These are phyloP conservation scores for Neoaliturus tenellus DNA, from an alignment of 2,888 invertebrate species.

Conservation along the genomic window DNA sequence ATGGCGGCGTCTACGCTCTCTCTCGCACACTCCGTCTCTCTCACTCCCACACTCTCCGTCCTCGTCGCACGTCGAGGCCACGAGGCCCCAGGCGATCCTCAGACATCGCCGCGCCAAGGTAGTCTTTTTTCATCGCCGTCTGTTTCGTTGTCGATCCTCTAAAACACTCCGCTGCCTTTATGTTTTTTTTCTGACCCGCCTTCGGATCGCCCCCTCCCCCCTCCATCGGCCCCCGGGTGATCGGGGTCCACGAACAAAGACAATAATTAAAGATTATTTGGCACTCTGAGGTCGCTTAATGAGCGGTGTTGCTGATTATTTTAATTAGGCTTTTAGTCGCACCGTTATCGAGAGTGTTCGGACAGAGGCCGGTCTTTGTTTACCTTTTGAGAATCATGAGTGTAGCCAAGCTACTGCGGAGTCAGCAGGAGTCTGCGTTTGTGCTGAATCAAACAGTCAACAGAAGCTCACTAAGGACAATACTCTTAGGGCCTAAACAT, in stretches of 20 bases:
- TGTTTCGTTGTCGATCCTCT: conserved; percentile 58
- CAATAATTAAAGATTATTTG: conserved; percentile 55
- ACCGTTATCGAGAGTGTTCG: not conserved
- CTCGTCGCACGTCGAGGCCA: conserved; percentile 53
- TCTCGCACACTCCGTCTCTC: conserved; percentile 56
- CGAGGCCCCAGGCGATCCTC: conserved; percentile 48
- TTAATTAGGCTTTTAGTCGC: conserved; percentile 26
- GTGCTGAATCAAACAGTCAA: too few relatives aligned
- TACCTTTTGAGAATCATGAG: not conserved
- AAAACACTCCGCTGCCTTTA: conserved; percentile 57
- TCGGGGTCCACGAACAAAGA: conserved; percentile 53
- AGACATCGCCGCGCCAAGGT: conserved; percentile 52
- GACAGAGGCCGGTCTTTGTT: not conserved
- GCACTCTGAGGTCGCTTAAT: conserved; percentile 24
- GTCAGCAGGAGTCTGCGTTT: too few relatives aligned
- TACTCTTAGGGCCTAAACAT: too few relatives aligned
- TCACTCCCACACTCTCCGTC: conserved; percentile 56
- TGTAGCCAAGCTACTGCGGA: too few relatives aligned
- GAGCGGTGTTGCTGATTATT: conserved; percentile 21
- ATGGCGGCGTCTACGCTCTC: conserved; percentile 50
- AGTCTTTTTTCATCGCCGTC: conserved; percentile 55
- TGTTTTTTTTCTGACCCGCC: conserved; percentile 58
- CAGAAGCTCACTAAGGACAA: too few relatives aligned
- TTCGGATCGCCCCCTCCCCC: conserved; percentile 39
- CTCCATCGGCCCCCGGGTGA: not conserved